phyloP scores from a whole-genome alignment of 2,888 invertebrate species.

The Drosophila subquinaria region DNA sequence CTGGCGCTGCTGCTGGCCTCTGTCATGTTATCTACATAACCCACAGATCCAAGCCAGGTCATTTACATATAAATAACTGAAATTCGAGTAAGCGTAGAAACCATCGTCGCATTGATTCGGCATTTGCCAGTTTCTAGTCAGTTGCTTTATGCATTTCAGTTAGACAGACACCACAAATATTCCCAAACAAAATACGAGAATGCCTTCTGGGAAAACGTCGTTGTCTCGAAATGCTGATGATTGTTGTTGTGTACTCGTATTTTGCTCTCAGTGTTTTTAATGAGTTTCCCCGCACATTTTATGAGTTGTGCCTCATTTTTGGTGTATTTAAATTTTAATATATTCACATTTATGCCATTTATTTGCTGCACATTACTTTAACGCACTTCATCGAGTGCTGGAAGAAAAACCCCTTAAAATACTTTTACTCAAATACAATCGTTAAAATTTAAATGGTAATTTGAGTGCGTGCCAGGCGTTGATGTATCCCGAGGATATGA shows the following conservation, averaged over 20 bases:
- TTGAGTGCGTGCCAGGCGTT: conserved; percentile 54
- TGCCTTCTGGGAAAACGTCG: conserved; percentile 48
- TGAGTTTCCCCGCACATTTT: conserved; percentile 51
- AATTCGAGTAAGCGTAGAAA: conserved; percentile 17
- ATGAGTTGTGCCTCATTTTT: conserved; percentile 35
- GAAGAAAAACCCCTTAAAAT: conserved; percentile 25
- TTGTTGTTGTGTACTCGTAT: conserved; percentile 1
- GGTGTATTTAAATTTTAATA: conserved; percentile 62
- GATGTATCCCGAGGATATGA: neutral
- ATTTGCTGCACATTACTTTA: conserved; percentile 46
- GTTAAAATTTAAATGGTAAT: conserved; percentile 64
- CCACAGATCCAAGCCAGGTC: conserved; percentile 23
- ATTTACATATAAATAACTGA: conserved; percentile 77
- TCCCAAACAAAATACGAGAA: conserved; percentile 17
- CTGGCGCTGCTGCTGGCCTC: conserved; percentile 6
- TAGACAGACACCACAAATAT: conserved; percentile 6
- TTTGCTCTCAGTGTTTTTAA: conserved; percentile 48
- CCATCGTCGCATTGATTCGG: conserved; percentile 62
- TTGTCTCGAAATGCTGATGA: conserved; percentile 4
- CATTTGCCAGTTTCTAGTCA: conserved; percentile 64
- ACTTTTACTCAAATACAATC: conserved; percentile 48
- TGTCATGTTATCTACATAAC: conserved; percentile 38
- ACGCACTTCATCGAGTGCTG: conserved; percentile 54
- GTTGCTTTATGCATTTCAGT: conserved; percentile 25
- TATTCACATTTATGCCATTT: conserved; percentile 50